Evolutionary conservation across 2,113 vertebrate species (phyloP).

Genomic region (Notechis scutatus): DNA sequence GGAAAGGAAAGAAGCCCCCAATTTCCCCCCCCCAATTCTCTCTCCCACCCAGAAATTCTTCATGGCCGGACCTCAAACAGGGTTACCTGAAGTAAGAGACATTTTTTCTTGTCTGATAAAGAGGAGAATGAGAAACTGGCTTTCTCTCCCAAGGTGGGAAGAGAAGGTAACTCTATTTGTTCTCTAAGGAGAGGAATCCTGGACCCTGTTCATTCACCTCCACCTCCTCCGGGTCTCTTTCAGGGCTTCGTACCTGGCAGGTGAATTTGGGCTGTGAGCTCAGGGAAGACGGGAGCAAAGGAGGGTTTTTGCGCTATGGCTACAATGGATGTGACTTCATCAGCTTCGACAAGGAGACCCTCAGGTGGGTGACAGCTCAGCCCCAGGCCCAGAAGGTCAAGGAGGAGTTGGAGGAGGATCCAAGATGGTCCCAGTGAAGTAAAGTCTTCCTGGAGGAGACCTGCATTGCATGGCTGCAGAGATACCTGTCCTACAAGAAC

Average conservation of each 20-base stretch:
- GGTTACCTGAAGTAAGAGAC: background rate
- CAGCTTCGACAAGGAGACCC: background rate
- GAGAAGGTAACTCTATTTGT: no score
- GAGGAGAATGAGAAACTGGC: no score
- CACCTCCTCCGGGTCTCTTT: background rate
- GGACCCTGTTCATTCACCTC: no score
- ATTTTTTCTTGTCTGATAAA: no score
- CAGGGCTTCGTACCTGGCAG: background rate
- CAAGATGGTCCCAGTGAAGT: accelerated
- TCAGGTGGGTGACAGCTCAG: background rate
- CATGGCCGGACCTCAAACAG: background rate
- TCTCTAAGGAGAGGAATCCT: no score
- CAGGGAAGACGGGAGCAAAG: background rate
- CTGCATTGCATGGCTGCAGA: background rate
- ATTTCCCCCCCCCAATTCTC: no score
- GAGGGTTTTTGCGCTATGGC: no score
- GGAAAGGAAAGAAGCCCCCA: no score
- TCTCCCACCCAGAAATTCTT: background rate
- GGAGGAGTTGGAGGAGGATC: background rate
- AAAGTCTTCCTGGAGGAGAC: background rate
- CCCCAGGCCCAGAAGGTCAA: background rate
- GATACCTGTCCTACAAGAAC: no score
- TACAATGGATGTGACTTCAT: background rate
- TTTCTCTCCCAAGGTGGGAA: no score
- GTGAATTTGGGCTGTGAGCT: background rate